Conservation (phyloP, 2,113 vertebrate genomes). For the Cochlearius cochlearius region DNA sequence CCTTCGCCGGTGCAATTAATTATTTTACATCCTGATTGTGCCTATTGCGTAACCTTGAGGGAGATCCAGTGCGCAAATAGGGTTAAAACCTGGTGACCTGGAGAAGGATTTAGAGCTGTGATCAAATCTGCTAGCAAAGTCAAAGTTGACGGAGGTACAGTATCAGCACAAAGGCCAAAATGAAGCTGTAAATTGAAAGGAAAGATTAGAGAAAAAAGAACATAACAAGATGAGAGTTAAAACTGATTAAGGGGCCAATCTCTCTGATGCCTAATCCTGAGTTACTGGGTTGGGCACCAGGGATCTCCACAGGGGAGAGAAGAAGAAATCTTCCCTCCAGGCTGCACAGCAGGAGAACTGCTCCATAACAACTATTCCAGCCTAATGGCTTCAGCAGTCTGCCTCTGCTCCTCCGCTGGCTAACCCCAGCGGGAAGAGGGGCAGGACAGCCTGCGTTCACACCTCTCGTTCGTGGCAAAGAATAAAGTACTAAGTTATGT, state of each 20-base stretch:
- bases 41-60: neutral
- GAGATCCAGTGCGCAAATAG: neutral
- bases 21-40: neutral
- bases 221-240: slow-evolving; percentile 27
- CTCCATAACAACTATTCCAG: slow-evolving; percentile 10
- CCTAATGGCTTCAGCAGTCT: slow-evolving; percentile 46
- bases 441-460: neutral
- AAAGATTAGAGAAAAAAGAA: slow-evolving; percentile 11
- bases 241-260: slow-evolving; percentile 44
- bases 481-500: neutral
- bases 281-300: neutral
- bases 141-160: slow-evolving; percentile 13
- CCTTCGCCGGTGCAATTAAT: neutral
- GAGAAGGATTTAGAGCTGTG: slow-evolving; percentile 30
- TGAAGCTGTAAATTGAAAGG: slow-evolving; percentile 38
- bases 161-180: slow-evolving; percentile 19
- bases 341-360: slow-evolving; percentile 46
- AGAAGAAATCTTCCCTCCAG: slow-evolving; percentile 33
- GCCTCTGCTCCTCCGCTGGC: neutral
- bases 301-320: slow-evolving; percentile 23
- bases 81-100: slow-evolving; percentile 40
- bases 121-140: slow-evolving; percentile 8
- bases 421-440: neutral
- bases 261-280: slow-evolving; percentile 44
- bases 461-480: neutral